Evolutionary conservation across 2,113 vertebrate species (phyloP).

Genomic region (Nematolebias whitei): DNA sequence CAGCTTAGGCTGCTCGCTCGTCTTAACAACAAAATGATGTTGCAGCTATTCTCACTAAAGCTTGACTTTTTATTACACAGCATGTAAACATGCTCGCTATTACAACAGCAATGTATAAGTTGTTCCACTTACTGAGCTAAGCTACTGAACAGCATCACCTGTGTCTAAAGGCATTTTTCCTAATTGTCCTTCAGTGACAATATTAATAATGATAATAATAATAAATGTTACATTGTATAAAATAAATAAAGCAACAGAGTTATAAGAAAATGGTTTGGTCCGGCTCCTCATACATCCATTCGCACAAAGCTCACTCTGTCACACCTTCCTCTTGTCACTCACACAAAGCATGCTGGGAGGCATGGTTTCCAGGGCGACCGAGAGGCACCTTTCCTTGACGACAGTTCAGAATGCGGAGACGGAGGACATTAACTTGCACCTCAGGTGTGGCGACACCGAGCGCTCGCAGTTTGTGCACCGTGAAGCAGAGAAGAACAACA

Average conservation of each 20-base stretch:
- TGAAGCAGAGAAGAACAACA: constrained; percentile 41
- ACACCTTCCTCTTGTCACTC: constrained; percentile 73
- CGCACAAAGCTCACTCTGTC: constrained; percentile 63
- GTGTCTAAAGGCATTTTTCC: too few species aligned
- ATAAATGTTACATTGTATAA: neutral
- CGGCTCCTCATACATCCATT: constrained; percentile 59
- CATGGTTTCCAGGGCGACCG: constrained; percentile 75
- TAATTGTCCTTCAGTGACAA: too few species aligned
- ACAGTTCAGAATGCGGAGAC: constrained; percentile 66
- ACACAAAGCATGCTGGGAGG: constrained; percentile 75
- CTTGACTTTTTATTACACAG: constrained; percentile 22
- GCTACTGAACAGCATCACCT: neutral
- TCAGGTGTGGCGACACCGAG: constrained; percentile 59
- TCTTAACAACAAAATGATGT: constrained; percentile 44
- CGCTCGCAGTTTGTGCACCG: constrained; percentile 42
- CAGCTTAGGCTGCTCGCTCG: constrained; percentile 47
- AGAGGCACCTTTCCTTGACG: constrained; percentile 75
- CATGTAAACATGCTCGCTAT: constrained; percentile 7
- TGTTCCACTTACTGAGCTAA: constrained; percentile 2
- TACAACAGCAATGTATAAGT: neutral
- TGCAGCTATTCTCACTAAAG: constrained; percentile 1
- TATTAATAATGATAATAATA: too few species aligned
- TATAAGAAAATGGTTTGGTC: constrained; percentile 6
- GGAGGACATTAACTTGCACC: constrained; percentile 71
- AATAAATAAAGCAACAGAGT: neutral